Evolutionary conservation across 2,888 invertebrate species (phyloP).

Genomic region (Octodonta nipae): DNA sequence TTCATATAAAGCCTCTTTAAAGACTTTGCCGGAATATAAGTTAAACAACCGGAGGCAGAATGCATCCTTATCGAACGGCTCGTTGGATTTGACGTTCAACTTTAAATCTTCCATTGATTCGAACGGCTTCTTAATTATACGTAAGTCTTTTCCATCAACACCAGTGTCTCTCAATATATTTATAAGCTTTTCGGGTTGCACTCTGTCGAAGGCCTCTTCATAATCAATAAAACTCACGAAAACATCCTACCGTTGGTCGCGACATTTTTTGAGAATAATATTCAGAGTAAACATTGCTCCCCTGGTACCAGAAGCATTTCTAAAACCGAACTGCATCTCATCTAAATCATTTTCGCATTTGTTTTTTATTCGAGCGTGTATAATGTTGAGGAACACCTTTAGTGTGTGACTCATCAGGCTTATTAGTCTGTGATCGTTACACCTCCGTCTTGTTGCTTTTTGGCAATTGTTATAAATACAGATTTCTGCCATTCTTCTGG

Average conservation of each 20-base stretch:
- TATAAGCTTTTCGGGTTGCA: slow-evolving; percentile 8
- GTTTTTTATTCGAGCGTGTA: slow-evolving; percentile 6
- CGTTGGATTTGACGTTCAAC: too few relatives aligned
- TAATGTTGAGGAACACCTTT: slow-evolving; percentile 5
- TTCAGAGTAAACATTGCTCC: slow-evolving; percentile 7
- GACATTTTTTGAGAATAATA: slow-evolving; percentile 8
- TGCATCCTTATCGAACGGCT: too few relatives aligned
- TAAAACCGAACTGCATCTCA: slow-evolving; percentile 9
- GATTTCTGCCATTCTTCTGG: background rate
- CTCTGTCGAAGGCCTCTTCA: slow-evolving; percentile 10
- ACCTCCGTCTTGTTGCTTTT: slow-evolving; percentile 2
- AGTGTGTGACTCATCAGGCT: slow-evolving; percentile 3
- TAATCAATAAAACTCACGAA: slow-evolving; percentile 8
- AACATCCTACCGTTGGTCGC: slow-evolving; percentile 8
- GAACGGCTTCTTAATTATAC: slow-evolving; percentile 4
- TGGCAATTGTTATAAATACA: slow-evolving; percentile 2
- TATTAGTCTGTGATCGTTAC: background rate
- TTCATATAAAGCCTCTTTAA: too few relatives aligned
- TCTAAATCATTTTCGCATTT: slow-evolving; percentile 6
- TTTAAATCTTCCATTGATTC: too few relatives aligned
- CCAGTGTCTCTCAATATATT: slow-evolving; percentile 4
- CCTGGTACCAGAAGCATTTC: too few relatives aligned
- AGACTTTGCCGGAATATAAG: too few relatives aligned
- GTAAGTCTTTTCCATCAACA: slow-evolving; percentile 1
- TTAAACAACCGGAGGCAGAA: too few relatives aligned